Evolutionary conservation across 2,888 invertebrate species (phyloP).

Genomic region (Parnassius apollo): DNA sequence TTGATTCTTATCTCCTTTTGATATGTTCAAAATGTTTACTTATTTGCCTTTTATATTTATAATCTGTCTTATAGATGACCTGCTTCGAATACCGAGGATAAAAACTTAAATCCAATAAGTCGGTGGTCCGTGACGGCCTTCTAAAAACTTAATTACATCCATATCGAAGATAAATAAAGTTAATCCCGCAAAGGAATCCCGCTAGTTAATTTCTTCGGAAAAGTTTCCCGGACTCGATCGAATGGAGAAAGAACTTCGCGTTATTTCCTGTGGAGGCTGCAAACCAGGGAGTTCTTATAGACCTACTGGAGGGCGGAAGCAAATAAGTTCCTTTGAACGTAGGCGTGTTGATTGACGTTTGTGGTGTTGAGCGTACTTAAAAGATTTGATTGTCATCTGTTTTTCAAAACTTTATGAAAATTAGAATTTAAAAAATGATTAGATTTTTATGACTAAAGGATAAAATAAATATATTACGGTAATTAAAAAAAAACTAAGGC

Average conservation of each 20-base stretch:
- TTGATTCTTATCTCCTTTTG: no score
- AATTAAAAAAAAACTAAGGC: no score
- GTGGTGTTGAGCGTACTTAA: no score
- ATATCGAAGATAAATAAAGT: constrained; percentile 44
- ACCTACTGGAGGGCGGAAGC: constrained; percentile 19
- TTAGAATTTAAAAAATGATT: no score
- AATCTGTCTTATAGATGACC: no score
- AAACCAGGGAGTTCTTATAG: constrained; percentile 29
- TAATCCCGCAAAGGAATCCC: constrained; percentile 40
- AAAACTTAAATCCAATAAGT: constrained; percentile 30
- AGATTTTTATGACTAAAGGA: no score
- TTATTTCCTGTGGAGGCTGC: constrained; percentile 57
- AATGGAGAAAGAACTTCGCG: constrained; percentile 56
- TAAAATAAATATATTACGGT: no score
- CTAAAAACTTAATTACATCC: constrained; percentile 39
- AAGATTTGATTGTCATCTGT: no score
- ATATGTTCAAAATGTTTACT: no score
- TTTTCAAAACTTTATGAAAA: no score
- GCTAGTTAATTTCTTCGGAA: constrained; percentile 45
- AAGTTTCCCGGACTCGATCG: constrained; percentile 40
- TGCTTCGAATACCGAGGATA: neutral
- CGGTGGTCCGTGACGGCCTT: constrained; percentile 27
- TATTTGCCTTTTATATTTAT: no score
- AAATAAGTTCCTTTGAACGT: constrained; percentile 10
- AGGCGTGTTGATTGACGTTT: neutral